phyloP scores from a whole-genome alignment of 2,888 invertebrate species.

The Tiliacea citrago region DNA sequence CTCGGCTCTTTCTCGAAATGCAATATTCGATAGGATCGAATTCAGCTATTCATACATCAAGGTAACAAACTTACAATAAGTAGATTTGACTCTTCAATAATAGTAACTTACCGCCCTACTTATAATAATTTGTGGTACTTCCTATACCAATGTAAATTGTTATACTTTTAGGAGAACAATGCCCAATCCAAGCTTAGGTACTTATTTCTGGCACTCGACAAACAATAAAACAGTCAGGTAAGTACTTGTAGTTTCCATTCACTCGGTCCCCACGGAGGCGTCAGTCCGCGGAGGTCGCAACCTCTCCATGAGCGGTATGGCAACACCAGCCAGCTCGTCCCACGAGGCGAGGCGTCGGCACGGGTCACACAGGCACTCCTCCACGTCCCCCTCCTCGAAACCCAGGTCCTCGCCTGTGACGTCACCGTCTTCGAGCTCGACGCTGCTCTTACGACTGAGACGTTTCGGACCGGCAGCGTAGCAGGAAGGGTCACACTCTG shows the following conservation, averaged over 20 bases:
- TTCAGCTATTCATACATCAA: neutral
- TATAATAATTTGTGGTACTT: neutral
- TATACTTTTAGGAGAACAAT: neutral
- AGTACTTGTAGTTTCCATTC: conserved; percentile 18
- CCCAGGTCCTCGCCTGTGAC: conserved; percentile 84
- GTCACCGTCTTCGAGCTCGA: conserved; percentile 69
- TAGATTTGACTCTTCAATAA: neutral
- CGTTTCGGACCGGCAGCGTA: conserved; percentile 32
- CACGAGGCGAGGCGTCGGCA: conserved; percentile 89
- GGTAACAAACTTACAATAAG: neutral
- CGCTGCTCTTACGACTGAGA: conserved; percentile 19
- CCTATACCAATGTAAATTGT: no score
- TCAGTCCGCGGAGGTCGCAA: conserved; percentile 86
- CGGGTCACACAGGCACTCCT: conserved; percentile 82
- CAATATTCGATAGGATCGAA: neutral
- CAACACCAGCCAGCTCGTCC: conserved; percentile 94
- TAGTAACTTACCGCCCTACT: neutral
- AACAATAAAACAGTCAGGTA: conserved; percentile 3
- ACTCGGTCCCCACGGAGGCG: conserved; percentile 85
- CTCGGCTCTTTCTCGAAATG: neutral
- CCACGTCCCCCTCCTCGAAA: conserved; percentile 83
- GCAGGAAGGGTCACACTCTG: conserved; percentile 52
- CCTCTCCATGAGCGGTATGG: conserved; percentile 93
- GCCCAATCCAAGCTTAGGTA: neutral
- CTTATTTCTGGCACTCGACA: neutral